These are phyloP conservation scores for Hyposmocoma kahamanoa DNA, from an alignment of 1,140 invertebrate species.

Conservation along the genomic window DNA sequence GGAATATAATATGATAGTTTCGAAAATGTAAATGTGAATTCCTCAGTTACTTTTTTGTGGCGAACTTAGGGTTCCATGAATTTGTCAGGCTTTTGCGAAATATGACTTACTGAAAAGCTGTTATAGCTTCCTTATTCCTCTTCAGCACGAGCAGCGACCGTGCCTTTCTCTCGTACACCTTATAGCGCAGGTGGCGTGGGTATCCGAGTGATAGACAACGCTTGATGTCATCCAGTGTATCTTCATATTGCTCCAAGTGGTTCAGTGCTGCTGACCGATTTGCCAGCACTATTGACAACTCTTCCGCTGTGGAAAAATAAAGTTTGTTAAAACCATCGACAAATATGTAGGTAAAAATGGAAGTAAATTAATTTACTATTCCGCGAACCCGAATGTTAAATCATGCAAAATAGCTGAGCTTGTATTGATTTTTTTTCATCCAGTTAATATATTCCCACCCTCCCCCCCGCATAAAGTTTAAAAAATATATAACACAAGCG, in stretches of 20 bases:
- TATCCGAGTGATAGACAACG: conserved; percentile 81
- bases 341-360: too few relatives aligned
- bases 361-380: too few relatives aligned
- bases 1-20: conserved; percentile 17
- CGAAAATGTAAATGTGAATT: neutral
- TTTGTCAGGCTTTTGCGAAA: neutral
- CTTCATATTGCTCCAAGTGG: conserved; percentile 82
- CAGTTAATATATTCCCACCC: too few relatives aligned
- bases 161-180: conserved; percentile 84
- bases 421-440: too few relatives aligned
- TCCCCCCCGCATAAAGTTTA: too few relatives aligned
- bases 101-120: conserved; percentile 75
- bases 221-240: conserved; percentile 82
- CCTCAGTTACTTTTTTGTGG: neutral
- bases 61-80: too few relatives aligned
- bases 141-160: conserved; percentile 84
- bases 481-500: too few relatives aligned
- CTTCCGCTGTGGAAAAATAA: conserved; percentile 73
- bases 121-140: conserved; percentile 79
- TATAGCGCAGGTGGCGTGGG: conserved; percentile 83
- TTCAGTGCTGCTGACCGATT: conserved; percentile 92
- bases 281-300: conserved; percentile 84
- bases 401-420: too few relatives aligned
- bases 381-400: too few relatives aligned
- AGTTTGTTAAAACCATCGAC: too few relatives aligned